Evolutionary conservation across 1,140 invertebrate genomes (phyloP), one percentile per base, ranked within the genome.

Genomic region (Drosophila rufa): DNA sequence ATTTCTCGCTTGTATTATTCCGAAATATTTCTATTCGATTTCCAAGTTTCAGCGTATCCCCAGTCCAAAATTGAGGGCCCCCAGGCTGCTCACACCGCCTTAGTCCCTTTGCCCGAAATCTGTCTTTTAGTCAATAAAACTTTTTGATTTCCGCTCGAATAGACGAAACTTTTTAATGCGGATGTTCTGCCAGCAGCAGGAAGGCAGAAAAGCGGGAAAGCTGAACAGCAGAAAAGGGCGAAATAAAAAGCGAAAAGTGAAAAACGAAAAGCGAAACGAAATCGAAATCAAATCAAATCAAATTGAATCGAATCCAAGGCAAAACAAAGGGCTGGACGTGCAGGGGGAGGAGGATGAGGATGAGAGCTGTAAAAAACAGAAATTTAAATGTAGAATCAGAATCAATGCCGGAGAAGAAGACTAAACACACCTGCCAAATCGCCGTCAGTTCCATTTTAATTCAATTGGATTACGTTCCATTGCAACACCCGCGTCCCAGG

Each of bases 131-230:
- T 87, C 83, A 83, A 87, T 87, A 83, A 80, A 87, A 89, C 84
- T 87, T 87, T 87, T 84, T 83, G 83, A 87, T 87, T 87, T 87
- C 84, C 84, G 83, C 84, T 87, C 73, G 84, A 87, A 71, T 84
- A 68, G 80, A 78, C 68, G 74, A 83, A 87, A 87, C 83, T 87
- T 87, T 86, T 87, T 89, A 87, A 87, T 87, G 77, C 80, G 83
- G 67, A 86, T 82, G 71, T 77, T 86, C 70, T 77, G 77, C 38
- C 82, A 73, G 48, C 38, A 77, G 78, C 59, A 65, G 51, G 50
- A 74, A 38, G 36, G 61, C 57, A 30, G 46, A 27, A 53, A 33
- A 22, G 51, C 33, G 15, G 15, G 40, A 43, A 55, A 55, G 33
- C 19, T 55, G 51, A 38, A 17, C 1, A 65, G 15, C 33, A 46